Evolutionary conservation across 2,797 vertebrate genomes (phyloP), one percentile per base, ranked within the genome.

Genomic region (Enteromius viviparus): DNA sequence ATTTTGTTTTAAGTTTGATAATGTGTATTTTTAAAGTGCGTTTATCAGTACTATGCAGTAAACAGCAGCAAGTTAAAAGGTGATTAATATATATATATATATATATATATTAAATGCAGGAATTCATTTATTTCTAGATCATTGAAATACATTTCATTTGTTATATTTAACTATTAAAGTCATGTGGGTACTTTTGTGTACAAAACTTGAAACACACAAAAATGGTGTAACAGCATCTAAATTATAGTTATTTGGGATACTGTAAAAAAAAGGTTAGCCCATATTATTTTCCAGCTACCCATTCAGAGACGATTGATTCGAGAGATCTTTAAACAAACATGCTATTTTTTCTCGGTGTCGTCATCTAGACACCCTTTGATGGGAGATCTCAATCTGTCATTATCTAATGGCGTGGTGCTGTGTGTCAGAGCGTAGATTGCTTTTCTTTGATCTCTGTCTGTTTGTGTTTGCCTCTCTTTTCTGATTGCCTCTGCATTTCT

Each of bases 371-470:
- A 49, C 8, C 40, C 81, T 78, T 82, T 71, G 55, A 81, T 83
- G 72, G 71, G 82, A 84, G 65, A 69, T 69, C 26, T 66, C 47
- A 49, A 60, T 75, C 85, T 89, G 87, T 84, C 84, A 88, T 85
- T 87, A 88, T 89, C 53, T 92, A 91, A 93, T 91, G 86, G 89
- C 89, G 90, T 91, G 89, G 85, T 85, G 86, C 78, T 78, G 81
- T 78, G 74, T 77, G 83, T 80, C 81, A 78, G 37, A 81, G 62
- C 64, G n/a, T 75, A 55, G 53, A 85, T 37, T 40, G 47, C 65
- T 76, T 85, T 84, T 87, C 92, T 94, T 95, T 95, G 89, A 94
- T 93, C 92, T 93, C 76, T 51, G 45, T 80, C 74, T 75, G 86
- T 92, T 93, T 92, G 91, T 91, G 87, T 91, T 91, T 64, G 70